A percentile compares a stretch with the other conserved stretches of the same genome.
Conservation (phyloP, 1,140 invertebrate species). For the Aphelinus certus region DNA sequence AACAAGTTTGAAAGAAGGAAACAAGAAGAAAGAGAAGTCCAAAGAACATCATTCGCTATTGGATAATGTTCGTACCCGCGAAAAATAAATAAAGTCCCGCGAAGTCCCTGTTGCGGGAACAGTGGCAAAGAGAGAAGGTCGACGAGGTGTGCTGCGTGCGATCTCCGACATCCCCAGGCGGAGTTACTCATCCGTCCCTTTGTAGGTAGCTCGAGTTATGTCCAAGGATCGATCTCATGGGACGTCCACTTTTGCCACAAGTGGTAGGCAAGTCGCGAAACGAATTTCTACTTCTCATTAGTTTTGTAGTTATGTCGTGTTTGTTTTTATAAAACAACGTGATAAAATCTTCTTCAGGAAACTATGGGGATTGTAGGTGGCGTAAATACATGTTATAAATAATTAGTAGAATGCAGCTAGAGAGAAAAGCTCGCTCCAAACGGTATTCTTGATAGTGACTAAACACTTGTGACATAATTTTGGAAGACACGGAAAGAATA, state of each 20-base stretch:
- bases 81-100: constrained; percentile 32
- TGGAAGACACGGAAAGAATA: no score
- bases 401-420: no score
- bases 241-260: constrained; percentile 40
- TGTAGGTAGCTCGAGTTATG: constrained; percentile 42
- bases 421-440: no score
- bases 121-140: constrained; percentile 1
- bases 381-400: no score
- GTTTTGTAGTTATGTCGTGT: no score
- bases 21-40: background rate
- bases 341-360: no score
- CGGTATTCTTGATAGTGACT: no score
- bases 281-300: no score
- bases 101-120: background rate
- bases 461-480: no score
- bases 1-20: background rate
- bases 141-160: background rate
- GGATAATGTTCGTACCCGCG: background rate
- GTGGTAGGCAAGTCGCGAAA: no score
- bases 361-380: no score
- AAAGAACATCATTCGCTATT: constrained; percentile 1
- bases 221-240: constrained; percentile 39
- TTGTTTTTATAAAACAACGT: no score
- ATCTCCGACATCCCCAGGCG: constrained; percentile 34
- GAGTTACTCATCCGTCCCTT: constrained; percentile 40